Conservation (phyloP, 2,797 vertebrate genomes). For the Catamblyrhynchus diadema region DNA sequence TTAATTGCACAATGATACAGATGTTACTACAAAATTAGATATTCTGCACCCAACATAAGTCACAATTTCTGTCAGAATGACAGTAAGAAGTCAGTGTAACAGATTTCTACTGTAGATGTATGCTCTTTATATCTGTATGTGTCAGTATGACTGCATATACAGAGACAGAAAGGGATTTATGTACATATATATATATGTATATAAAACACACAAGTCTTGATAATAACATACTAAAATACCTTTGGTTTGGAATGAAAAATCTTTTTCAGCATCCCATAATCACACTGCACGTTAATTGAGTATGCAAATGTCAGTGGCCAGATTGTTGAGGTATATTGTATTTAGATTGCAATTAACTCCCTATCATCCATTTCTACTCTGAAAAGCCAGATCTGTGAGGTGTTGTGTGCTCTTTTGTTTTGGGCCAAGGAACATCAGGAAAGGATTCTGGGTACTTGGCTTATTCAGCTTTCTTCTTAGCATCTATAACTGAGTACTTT, state of each 20-base stretch:
- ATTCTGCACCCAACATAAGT: neutral
- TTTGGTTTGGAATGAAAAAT: neutral
- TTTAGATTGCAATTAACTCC: neutral
- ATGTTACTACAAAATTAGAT: constrained; percentile 17
- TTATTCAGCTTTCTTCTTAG: neutral
- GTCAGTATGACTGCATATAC: neutral
- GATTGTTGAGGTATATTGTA: neutral
- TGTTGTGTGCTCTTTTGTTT: neutral
- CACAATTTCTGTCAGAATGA: neutral
- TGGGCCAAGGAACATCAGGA: neutral
- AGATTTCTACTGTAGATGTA: neutral
- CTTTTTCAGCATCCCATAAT: neutral
- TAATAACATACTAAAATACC: neutral
- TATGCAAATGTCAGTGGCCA: neutral
- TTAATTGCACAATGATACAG: neutral
- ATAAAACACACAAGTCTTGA: neutral
- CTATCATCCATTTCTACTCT: neutral
- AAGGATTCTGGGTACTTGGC: neutral
- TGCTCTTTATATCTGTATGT: neutral
- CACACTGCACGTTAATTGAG: neutral
- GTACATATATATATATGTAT: neutral
- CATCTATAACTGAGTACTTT: neutral
- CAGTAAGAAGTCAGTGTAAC: neutral
- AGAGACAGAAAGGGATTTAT: neutral
- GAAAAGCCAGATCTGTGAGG: neutral